These are phyloP conservation scores for Bedellia somnulentella DNA, from an alignment of 2,888 invertebrate species.

Conservation along the genomic window DNA sequence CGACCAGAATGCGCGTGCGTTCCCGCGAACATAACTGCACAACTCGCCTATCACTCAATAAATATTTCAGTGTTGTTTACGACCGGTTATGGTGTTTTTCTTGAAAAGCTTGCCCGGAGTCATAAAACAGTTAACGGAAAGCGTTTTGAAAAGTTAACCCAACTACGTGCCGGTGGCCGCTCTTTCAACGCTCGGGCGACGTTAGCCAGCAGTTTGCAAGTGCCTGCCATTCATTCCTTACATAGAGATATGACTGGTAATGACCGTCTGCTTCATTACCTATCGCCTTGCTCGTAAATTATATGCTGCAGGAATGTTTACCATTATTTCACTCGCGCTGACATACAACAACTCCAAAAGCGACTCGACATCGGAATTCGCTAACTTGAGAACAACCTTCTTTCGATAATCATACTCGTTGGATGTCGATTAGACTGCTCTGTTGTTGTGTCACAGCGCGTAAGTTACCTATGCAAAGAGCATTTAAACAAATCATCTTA, in stretches of 20 bases:
- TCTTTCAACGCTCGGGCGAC: conserved; percentile 36
- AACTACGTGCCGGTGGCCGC: conserved; percentile 36
- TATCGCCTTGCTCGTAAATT: conserved; percentile 54
- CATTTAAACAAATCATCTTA: too few relatives aligned
- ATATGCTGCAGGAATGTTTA: conserved; percentile 39
- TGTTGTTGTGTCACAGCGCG: too few relatives aligned
- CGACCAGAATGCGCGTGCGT: too few relatives aligned
- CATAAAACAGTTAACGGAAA: conserved; percentile 35
- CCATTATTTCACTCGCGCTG: too few relatives aligned
- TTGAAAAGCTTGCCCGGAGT: conserved; percentile 23
- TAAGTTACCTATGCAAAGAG: too few relatives aligned
- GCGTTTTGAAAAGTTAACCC: conserved; percentile 25
- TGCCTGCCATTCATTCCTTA: conserved; percentile 49
- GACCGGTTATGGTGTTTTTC: conserved; percentile 15
- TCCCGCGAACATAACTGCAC: neutral
- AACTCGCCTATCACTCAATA: conserved; percentile 4
- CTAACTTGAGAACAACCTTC: too few relatives aligned
- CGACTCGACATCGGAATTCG: too few relatives aligned
- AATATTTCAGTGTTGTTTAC: conserved; percentile 8
- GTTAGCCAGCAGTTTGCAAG: conserved; percentile 38
- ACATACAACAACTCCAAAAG: too few relatives aligned
- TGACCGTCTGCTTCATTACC: conserved; percentile 38
- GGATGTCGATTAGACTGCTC: too few relatives aligned
- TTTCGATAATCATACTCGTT: too few relatives aligned
- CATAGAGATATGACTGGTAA: conserved; percentile 53